phyloP scores from a whole-genome alignment of 2,113 vertebrate species.

The Willisornis vidua region DNA sequence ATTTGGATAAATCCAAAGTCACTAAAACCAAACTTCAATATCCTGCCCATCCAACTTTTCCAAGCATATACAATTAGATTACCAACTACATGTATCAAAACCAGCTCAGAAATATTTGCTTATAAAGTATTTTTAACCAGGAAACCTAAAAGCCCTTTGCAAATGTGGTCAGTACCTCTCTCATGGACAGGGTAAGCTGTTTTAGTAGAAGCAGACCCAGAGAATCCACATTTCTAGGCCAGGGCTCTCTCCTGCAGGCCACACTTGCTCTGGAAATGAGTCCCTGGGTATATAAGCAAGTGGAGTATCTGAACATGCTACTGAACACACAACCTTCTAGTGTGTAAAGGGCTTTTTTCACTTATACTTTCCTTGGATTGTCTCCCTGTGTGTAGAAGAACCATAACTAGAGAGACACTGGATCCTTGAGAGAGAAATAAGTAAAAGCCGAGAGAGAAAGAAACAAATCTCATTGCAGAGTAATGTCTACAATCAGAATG shows the following conservation, averaged over 20 bases:
- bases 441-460: background rate
- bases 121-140: background rate
- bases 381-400: background rate
- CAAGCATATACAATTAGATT: background rate
- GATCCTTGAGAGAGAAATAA: background rate
- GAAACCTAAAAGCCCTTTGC: background rate
- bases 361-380: background rate
- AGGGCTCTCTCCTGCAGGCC: background rate
- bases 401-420: background rate
- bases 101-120: background rate
- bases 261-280: background rate
- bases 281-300: background rate
- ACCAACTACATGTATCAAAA: background rate
- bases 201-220: background rate
- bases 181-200: background rate
- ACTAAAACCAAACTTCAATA: background rate
- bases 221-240: background rate
- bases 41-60: background rate
- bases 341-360: background rate
- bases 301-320: background rate
- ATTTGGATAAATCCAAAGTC: background rate
- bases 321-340: background rate
- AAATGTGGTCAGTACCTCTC: background rate
- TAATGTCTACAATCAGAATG: background rate
- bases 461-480: background rate